Evolutionary conservation across 2,888 invertebrate genomes (phyloP).

Genomic region (Cancer borealis): DNA sequence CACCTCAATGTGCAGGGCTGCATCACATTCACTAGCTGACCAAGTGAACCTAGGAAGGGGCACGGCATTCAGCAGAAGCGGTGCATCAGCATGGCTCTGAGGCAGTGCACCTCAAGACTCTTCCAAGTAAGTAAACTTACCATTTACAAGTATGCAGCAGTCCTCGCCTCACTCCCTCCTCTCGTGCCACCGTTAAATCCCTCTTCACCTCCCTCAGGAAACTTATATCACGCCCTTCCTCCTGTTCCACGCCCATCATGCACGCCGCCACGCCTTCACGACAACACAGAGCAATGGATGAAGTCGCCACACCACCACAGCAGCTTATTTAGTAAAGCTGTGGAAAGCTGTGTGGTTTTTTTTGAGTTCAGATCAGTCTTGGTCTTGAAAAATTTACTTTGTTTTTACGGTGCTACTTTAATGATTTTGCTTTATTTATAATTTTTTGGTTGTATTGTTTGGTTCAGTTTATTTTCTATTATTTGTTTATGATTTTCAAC

Average conservation of each 20-base stretch:
- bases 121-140: no score
- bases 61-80: no score
- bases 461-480: no score
- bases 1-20: background rate
- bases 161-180: constrained; percentile 72
- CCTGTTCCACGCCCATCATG: background rate
- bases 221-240: constrained; percentile 33
- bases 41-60: no score
- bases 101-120: background rate
- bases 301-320: background rate
- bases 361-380: background rate
- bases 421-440: no score
- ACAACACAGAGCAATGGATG: background rate
- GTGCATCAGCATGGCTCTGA: no score
- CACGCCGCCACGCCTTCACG: background rate
- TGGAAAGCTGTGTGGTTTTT: background rate
- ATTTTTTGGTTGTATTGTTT: no score
- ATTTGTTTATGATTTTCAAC: no score
- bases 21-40: no score
- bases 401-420: no score
- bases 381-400: background rate
- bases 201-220: constrained; percentile 72
- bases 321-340: background rate
- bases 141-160: constrained; percentile 73
- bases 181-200: constrained; percentile 70